These are phyloP conservation scores for Hippopotamus amphibius DNA, from an alignment of 2,113 vertebrate species.

Conservation along the genomic window DNA sequence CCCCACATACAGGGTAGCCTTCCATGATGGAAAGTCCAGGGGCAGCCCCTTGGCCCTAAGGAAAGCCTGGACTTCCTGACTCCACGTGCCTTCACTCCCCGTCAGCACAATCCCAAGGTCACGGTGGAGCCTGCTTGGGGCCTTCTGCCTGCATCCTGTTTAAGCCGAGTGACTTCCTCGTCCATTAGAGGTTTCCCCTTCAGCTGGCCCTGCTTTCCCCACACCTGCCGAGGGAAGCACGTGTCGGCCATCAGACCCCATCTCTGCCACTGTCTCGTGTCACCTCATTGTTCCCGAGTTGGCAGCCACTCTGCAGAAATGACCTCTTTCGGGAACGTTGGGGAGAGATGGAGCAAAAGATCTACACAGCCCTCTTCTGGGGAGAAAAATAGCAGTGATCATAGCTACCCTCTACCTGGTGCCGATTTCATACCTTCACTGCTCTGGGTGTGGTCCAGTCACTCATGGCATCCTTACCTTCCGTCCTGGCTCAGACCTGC, in stretches of 20 bases:
- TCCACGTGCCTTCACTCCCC: not conserved
- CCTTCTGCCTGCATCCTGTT: constrained; percentile 69
- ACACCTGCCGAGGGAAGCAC: constrained; percentile 67
- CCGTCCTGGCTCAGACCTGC: accelerated
- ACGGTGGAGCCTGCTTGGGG: accelerated
- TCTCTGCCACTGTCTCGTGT: not conserved
- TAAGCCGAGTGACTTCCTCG: constrained; percentile 50
- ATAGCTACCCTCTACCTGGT: accelerated
- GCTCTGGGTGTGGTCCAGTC: accelerated
- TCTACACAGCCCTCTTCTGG: not conserved
- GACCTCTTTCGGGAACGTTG: not conserved
- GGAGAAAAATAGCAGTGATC: not conserved
- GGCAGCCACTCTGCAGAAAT: not conserved
- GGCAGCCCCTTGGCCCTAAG: not conserved
- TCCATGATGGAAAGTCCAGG: not conserved
- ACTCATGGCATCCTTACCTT: accelerated
- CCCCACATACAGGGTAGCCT: accelerated
- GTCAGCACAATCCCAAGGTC: not conserved
- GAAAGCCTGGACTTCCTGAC: constrained; percentile 28
- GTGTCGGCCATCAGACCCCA: constrained; percentile 18
- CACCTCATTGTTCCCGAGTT: constrained; percentile 57
- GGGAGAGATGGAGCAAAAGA: not conserved
- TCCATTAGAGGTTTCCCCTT: constrained; percentile 65
- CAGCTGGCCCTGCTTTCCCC: constrained; percentile 63
- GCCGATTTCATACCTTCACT: accelerated